A percentile compares a stretch with the other conserved stretches of the same genome.
Conservation (phyloP, 2,113 vertebrate genomes). For the Etia nguti region DNA sequence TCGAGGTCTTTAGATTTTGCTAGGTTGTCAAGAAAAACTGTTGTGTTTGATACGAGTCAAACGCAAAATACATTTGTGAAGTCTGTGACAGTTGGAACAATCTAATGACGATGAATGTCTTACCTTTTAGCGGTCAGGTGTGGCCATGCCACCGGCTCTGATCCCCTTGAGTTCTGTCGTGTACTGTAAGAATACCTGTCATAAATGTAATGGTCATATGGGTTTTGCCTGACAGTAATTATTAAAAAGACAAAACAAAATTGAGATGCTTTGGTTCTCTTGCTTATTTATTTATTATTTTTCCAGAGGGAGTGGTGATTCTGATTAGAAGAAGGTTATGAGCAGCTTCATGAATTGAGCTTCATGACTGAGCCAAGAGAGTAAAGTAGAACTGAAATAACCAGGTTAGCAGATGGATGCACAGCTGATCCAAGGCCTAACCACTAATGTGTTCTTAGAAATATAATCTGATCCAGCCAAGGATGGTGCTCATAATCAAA, state of each 20-base stretch:
- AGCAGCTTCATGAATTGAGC: neutral
- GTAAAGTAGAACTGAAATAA: constrained; percentile 7
- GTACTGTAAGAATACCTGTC: constrained; percentile 76
- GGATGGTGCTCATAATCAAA: neutral
- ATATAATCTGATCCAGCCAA: neutral
- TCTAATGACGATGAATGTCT: constrained; percentile 79
- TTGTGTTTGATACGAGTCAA: constrained; percentile 72
- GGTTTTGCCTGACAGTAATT: constrained; percentile 71
- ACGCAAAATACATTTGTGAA: constrained; percentile 64
- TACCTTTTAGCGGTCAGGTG: constrained; percentile 64
- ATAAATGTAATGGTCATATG: constrained; percentile 73
- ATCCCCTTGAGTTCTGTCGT: constrained; percentile 66
- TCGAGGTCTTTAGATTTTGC: constrained; percentile 70
- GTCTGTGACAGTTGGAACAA: constrained; percentile 71
- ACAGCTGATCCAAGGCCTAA: neutral
- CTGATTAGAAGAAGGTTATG: neutral
- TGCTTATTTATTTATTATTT: neutral
- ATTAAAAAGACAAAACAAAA: constrained; percentile 67
- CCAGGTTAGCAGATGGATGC: constrained; percentile 24
- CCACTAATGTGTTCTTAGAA: neutral
- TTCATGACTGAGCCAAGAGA: neutral
- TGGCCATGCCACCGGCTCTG: constrained; percentile 55
- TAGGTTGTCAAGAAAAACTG: constrained; percentile 61
- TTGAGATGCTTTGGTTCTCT: neutral
- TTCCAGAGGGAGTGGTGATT: neutral